Evolutionary conservation across 2,113 vertebrate species (phyloP), one percentile per base, ranked within the genome.

Genomic region (Trogon melanurus): DNA sequence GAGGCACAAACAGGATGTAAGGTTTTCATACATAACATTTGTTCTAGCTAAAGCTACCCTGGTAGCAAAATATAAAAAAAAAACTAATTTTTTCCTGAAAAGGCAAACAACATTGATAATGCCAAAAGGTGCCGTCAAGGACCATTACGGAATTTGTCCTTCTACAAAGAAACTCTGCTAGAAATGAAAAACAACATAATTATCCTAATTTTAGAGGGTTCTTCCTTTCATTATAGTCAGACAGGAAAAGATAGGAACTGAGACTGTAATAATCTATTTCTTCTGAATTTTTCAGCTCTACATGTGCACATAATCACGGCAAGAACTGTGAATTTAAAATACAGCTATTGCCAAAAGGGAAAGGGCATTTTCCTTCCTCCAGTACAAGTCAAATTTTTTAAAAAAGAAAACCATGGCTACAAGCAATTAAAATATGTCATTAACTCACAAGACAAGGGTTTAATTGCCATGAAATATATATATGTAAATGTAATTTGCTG

Each of bases 401-500:
- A 65, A 51, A 66, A 85, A 84, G 34, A 81, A 94, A 93, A 65
- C 9, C 21, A 53, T 79, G 16, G 20, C 45, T 92, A 88, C 45
- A 58, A 88, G 50, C 72, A 91, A 91, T 88, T 93, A 91, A 91
- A 92, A 74, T 58, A 66, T 62, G 25, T 65, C 72, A 91, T 90
- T 96, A 93, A 82, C 72, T 79, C 50, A 82, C 34, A 78, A 88
- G 72, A 72, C 25, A 91, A 88, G 78, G 19, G 11, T 84, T 89
- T 91, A 74, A 85, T 65, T 93, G 75, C 48, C 47, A 88, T 88
- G 51, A 93, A 94, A 81, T 92, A 82, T 34, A 72, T 51, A 72
- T 51, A 74, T 84, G 54, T 66, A 89, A 90, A 85, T 93, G 60
- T 53, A 87, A 94, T 93, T 94, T 91, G 72, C 58, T 85, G n/a